These are phyloP conservation scores for Trichoplusia ni DNA, from an alignment of 1,140 invertebrate genomes.

Conservation along the genomic window DNA sequence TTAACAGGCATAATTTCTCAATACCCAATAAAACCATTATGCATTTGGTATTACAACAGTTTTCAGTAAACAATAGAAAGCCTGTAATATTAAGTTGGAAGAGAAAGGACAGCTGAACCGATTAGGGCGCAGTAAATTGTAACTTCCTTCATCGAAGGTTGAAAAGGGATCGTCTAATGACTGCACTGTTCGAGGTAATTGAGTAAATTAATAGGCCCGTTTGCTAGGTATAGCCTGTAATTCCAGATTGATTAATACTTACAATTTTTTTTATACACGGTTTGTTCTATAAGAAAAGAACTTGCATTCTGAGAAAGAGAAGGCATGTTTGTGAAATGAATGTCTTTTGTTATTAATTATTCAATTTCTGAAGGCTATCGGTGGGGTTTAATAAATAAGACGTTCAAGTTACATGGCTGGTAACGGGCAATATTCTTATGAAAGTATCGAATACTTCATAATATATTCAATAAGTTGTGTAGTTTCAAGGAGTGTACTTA, in stretches of 20 bases:
- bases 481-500: no score
- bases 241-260: neutral
- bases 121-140: slow-evolving; percentile 1
- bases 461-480: no score
- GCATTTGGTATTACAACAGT: neutral
- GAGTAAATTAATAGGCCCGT: slow-evolving; percentile 8
- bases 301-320: no score
- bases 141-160: slow-evolving; percentile 1
- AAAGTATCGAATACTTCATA: no score
- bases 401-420: no score
- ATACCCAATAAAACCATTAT: neutral
- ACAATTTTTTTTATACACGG: neutral
- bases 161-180: slow-evolving; percentile 12
- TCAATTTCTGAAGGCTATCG: no score
- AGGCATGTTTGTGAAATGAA: no score
- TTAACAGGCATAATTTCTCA: neutral
- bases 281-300: neutral
- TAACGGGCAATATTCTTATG: no score
- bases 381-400: no score
- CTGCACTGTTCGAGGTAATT: neutral
- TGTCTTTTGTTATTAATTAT: no score
- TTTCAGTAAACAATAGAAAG: neutral
- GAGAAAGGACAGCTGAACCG: slow-evolving; percentile 14
- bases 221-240: slow-evolving; percentile 4
- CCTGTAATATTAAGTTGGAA: neutral